Base-by-base conservation (phyloP, 1,140 invertebrate species). In the Lepidurus arcticus region DNA sequence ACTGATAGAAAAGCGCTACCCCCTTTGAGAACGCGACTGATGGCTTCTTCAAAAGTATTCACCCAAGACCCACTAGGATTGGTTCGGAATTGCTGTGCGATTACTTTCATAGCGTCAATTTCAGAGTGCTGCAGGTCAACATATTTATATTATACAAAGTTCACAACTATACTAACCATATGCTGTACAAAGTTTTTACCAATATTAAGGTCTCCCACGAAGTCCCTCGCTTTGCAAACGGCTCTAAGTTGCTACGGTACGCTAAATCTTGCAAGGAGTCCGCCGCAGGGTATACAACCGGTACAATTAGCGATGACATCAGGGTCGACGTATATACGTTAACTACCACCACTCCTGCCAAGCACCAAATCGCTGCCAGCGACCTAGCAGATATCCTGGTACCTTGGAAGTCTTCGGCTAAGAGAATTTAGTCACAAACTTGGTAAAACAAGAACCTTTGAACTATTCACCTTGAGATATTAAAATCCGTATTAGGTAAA, bases 301-400 rank as follows among this genome's bases (percentile, higher is more conserved):
- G 77, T 16, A 78, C 77, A 10, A 73, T 73, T 43, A 78, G 44
- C 5, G 44, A 78, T n/a, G 77, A 43, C 77, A 73, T 78, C 24
- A 78, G 65, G 3, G 65, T 78, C 26, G 53, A 42, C 2, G 73
- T 44, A 42, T 78, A 78, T 0, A 65, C 77, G 34, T 78, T 73
- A 42, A 73, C 65, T 21, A 78, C 21, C n/a, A 73, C 43, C 6
- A 78, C 44, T 11, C 26, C 43, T 24, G 42, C 73, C 8, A 78
- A 43, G 13, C 77, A 78, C 77, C 77, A 78, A 47, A 44, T 5
- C 0, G 44, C 77, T 9, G 53, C 77, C 8, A 73, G 11, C 9
- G 73, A 65, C 13, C 53, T 65, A 1, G 9, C 13, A 11, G 53
- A 65, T 1, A 16, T 3, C 53, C 5, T 16, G 16, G 53, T 65